Base-by-base conservation (phyloP, 2,113 vertebrate genomes). In the Equus przewalskii region DNA sequence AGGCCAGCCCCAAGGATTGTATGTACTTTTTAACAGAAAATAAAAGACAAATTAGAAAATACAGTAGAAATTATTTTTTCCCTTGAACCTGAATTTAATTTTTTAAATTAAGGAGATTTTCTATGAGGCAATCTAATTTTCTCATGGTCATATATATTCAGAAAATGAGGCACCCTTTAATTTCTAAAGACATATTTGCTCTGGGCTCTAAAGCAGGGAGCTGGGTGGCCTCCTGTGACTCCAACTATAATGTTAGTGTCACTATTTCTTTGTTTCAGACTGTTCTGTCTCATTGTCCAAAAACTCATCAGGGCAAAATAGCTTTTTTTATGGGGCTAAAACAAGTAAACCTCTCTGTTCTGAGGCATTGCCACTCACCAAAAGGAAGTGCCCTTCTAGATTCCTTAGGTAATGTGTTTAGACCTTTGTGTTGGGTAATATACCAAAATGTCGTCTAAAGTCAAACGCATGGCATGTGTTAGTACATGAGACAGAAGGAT, bases 61-160 rank as follows among this genome's bases (percentile, higher is more conserved):
- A 30, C 1, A 91, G 13, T 22, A 33, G 24, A 49, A 67, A 72
- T 73, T 75, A 41, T 13, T 94, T 85, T 79, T 81, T 54, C 64
- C 46, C 76, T 80, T 76, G 24, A 78, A 30, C 7, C 78, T 75
- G 69, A 88, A 93, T 70, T 75, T 33, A 36, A 21, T 73, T 75
- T 91, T 96, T 94, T 95, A 1, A 88, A 56, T 51, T 64, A 54
- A 81, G 5, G 76, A 94, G 1, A 0, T 22, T 96, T 96, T 90
- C 58, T 79, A 60, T 11, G 22, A 30, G 49, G 14, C 2, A 60
- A 54, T 2, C 33, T 72, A 18, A 91, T 91, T 41, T 95, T 72
- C 49, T 28, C 26, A n/a, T 15, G 7, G 62, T 95, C 65, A 26
- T 72, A 51, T 86, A 62, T 46, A 49, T 67, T 69, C 54, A 72